A percentile compares a stretch with the other conserved stretches of the same genome.
These are phyloP conservation scores for Clunio marinus DNA, from an alignment of 2,888 invertebrate species.

Conservation along the genomic window DNA sequence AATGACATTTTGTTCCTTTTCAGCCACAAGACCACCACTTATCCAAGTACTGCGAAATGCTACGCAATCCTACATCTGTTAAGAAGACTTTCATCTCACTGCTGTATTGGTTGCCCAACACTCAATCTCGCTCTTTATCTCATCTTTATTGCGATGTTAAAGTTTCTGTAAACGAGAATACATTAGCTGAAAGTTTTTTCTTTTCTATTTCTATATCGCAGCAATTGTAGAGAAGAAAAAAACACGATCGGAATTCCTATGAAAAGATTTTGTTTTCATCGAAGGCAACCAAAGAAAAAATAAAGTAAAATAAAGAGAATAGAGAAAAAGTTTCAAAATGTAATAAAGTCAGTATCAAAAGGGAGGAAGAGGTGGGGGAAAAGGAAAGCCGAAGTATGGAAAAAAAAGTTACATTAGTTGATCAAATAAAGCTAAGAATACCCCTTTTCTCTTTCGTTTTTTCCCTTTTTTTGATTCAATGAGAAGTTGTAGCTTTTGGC, in stretches of 20 bases:
- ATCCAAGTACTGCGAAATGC: no score
- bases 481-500: conserved; percentile 34
- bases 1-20: no score
- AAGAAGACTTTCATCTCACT: no score
- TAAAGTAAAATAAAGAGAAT: not conserved
- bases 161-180: conserved; percentile 14
- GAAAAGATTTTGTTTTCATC: not conserved
- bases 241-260: conserved; percentile 12
- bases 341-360: conserved; percentile 2
- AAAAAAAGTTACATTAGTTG: conserved; percentile 28
- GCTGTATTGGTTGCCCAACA: no score
- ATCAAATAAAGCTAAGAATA: conserved; percentile 27
- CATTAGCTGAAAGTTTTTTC: conserved; percentile 3
- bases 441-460: conserved; percentile 20
- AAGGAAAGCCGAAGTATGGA: no score
- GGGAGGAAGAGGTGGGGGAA: not conserved
- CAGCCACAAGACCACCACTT: no score
- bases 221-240: no score
- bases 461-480: conserved; percentile 36
- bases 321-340: conserved; percentile 24
- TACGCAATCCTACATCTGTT: no score
- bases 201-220: no score
- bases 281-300: no score
- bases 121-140: no score
- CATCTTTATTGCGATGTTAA: conserved; percentile 3